These are phyloP conservation scores for Muntiacus reevesi DNA, from an alignment of 2,113 vertebrate genomes.

Conservation along the genomic window DNA sequence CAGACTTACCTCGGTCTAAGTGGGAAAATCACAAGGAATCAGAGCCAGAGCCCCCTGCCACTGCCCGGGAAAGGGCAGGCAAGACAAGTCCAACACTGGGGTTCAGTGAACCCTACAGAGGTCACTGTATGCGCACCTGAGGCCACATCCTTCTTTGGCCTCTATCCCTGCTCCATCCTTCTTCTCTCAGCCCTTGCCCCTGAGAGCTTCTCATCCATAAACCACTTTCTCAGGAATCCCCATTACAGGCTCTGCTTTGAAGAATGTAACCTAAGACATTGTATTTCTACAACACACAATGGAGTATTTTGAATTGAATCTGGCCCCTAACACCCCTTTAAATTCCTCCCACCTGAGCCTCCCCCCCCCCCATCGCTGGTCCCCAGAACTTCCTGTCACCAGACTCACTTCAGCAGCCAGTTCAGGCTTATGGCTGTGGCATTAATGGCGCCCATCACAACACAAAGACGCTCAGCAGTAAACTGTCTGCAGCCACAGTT, in stretches of 20 bases:
- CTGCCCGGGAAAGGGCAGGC: neutral
- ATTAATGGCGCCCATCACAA: too few species aligned
- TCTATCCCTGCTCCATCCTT: neutral
- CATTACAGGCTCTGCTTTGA: neutral
- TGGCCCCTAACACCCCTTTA: neutral
- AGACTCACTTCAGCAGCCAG: neutral
- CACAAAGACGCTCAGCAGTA: neutral
- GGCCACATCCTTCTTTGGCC: neutral
- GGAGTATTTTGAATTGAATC: neutral
- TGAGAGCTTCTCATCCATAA: neutral
- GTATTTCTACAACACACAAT: neutral
- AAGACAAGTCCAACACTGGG: fast-evolving
- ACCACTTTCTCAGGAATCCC: neutral
- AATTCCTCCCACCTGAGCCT: neutral
- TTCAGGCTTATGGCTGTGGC: neutral
- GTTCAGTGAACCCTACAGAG: neutral
- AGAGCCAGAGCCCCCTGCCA: neutral
- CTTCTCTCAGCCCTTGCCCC: neutral
- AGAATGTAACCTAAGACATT: neutral
- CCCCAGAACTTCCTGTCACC: fast-evolving
- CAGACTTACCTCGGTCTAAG: neutral
- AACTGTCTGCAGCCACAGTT: neutral
- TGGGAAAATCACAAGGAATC: neutral
- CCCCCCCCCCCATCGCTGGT: neutral
- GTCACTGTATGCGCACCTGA: neutral